Base-by-base conservation (phyloP, 2,113 vertebrate species). In the Sitta europaea region DNA sequence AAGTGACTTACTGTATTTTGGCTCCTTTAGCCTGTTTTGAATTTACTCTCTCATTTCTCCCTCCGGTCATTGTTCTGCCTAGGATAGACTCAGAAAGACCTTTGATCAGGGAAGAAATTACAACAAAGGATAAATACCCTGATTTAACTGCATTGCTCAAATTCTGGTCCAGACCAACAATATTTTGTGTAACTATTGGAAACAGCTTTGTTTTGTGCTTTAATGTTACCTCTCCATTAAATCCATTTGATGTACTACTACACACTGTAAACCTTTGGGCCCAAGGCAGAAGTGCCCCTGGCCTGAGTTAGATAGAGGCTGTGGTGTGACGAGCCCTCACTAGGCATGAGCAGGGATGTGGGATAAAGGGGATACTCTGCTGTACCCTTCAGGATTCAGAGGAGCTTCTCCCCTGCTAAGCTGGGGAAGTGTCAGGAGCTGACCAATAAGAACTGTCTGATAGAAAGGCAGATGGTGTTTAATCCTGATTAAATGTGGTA, bases 331-430 rank as follows among this genome's bases (percentile, higher is more conserved):
- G 50, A 65, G 18, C 20, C 58, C 54, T 79, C 31, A 9, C 36
- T 58, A 58, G 40, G 18, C 40, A 2, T 0, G 0, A 6, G 0
- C 71, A 36, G 47, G 24, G 27, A 24, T 17, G 2, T 55, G 51
- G 68, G 47, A 50, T 55, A 12, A 5, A 5, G 8, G 73, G 14
- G 22, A n/a, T 62, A 7, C 20, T 57, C 18, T 51, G 28, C 3
- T 54, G 21, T 71, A 22, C 63, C 12, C 43, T 57, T 79, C 40
- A 33, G 55, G 47, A 48, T 55, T 54, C 35, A 38, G 67, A 79
- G 76, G 29, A 92, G 38, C 68, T 77, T 77, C 62, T 79, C 9
- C 10, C 15, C 6, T 10, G 12, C 31, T 43, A 25, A 77, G 43
- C n/a, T 19, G 42, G 23, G 28, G 22, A 59, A 20, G 28, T 54